Percentiles rank a stretch among this genome's conserved stretches.
Evolutionary conservation across 2,888 invertebrate species (phyloP).

Genomic region (Bhutanitis thaidina): DNA sequence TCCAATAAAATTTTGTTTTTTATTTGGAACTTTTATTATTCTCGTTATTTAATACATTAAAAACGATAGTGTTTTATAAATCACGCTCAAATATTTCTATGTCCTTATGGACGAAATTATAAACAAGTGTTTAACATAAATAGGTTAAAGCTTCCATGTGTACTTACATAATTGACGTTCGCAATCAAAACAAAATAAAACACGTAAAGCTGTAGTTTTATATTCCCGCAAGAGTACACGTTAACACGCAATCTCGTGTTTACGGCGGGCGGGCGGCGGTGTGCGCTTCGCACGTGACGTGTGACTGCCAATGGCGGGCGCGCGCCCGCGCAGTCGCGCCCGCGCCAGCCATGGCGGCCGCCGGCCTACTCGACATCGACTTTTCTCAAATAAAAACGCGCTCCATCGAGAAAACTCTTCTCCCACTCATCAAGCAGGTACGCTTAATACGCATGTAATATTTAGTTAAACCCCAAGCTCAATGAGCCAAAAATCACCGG

Average conservation of each 20-base stretch:
- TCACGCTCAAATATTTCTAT: background rate
- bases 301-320: constrained; percentile 44
- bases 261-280: constrained; percentile 29
- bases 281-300: constrained; percentile 31
- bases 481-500: constrained; percentile 21
- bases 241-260: constrained; percentile 44
- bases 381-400: constrained; percentile 93
- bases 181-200: constrained; percentile 60
- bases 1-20: constrained; percentile 40
- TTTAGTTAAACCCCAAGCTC: constrained; percentile 24
- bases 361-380: constrained; percentile 79
- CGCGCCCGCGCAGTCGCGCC: constrained; percentile 55
- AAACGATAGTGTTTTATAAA: background rate
- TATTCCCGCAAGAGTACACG: constrained; percentile 53
- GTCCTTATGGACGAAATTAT: background rate
- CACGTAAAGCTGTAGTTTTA: constrained; percentile 57
- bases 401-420: constrained; percentile 95
- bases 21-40: constrained; percentile 21
- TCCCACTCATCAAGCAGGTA: constrained; percentile 97
- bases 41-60: background rate
- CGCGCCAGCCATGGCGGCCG: constrained; percentile 81
- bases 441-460: constrained; percentile 42
- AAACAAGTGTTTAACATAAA: constrained; percentile 18
- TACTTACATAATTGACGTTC: constrained; percentile 41
- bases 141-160: constrained; percentile 27